Percentiles rank a stretch among this genome's conserved stretches.
Evolutionary conservation across 2,113 vertebrate genomes (phyloP).

Genomic region (Oxygymnocypris stewartii): DNA sequence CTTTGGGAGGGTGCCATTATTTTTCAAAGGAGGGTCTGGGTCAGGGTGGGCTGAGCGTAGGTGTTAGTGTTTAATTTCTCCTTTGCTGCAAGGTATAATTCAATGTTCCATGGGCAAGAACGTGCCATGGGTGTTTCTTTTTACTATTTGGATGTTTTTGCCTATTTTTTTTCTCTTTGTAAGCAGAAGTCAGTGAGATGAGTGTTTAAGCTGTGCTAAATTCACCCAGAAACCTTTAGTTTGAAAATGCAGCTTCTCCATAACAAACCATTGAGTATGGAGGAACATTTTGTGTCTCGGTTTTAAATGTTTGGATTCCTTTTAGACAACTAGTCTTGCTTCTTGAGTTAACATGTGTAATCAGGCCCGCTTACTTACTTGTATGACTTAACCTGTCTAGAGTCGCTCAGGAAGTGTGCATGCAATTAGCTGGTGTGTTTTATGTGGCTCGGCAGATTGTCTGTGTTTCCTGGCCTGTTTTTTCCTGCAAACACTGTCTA

Average conservation of each 20-base stretch:
- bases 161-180: neutral
- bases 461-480: conserved; percentile 39
- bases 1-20: conserved; percentile 60
- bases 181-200: neutral
- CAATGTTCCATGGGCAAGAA: conserved; percentile 15
- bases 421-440: conserved; percentile 16
- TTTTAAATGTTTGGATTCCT: neutral
- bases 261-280: neutral
- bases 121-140: neutral
- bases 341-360: conserved; percentile 13
- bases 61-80: conserved; percentile 33
- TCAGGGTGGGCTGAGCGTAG: conserved; percentile 35
- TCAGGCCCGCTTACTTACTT: neutral
- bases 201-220: neutral
- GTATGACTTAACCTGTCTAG: neutral
- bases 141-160: neutral
- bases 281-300: neutral
- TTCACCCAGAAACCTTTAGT: neutral
- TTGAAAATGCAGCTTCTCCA: neutral
- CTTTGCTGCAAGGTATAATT: conserved; percentile 17
- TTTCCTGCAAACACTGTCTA: conserved; percentile 45
- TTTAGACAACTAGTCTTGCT: neutral
- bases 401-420: conserved; percentile 20
- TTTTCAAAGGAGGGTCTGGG: conserved; percentile 43
- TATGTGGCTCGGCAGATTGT: conserved; percentile 22